Percentiles rank a stretch among this genome's conserved stretches.
Evolutionary conservation across 1,140 invertebrate species (phyloP).

Genomic region (Zaprionus gabonicus): DNA sequence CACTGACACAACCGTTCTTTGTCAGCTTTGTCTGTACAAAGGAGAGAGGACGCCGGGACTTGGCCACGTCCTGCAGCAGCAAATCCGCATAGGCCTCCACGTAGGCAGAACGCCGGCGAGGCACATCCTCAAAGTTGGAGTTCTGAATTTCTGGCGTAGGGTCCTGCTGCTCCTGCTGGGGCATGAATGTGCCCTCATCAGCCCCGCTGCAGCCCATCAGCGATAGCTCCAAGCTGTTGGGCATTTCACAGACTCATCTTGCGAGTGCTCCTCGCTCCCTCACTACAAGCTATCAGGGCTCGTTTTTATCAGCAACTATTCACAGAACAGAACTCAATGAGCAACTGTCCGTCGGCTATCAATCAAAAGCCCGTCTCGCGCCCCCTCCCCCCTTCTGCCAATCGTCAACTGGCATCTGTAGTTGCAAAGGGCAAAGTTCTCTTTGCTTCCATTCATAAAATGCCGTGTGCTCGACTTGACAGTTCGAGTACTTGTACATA

Average conservation of each 20-base stretch:
- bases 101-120: slow-evolving; percentile 48
- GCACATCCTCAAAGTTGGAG: slow-evolving; percentile 39
- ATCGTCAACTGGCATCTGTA: neutral
- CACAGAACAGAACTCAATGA: slow-evolving; percentile 10
- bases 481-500: slow-evolving; percentile 10
- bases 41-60: slow-evolving; percentile 56
- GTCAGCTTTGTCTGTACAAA: slow-evolving; percentile 70
- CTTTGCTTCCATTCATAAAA: slow-evolving; percentile 59
- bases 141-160: slow-evolving; percentile 44
- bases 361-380: slow-evolving; percentile 16
- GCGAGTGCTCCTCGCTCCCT: neutral
- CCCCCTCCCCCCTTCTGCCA: neutral
- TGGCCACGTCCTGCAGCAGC: slow-evolving; percentile 45
- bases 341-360: slow-evolving; percentile 13
- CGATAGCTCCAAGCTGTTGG: slow-evolving; percentile 50
- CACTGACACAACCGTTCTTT: slow-evolving; percentile 71
- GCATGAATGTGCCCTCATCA: slow-evolving; percentile 34
- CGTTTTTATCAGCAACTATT: slow-evolving; percentile 20
- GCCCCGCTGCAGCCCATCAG: slow-evolving; percentile 47
- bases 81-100: slow-evolving; percentile 54
- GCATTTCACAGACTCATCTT: slow-evolving; percentile 17
- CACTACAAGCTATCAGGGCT: neutral
- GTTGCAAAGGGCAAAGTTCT: slow-evolving; percentile 45
- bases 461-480: slow-evolving; percentile 23
- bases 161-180: neutral